A percentile compares a stretch with the other conserved stretches of the same genome.
These are phyloP conservation scores for Bradypus variegatus DNA, from an alignment of 2,797 vertebrate genomes.

Conservation along the genomic window DNA sequence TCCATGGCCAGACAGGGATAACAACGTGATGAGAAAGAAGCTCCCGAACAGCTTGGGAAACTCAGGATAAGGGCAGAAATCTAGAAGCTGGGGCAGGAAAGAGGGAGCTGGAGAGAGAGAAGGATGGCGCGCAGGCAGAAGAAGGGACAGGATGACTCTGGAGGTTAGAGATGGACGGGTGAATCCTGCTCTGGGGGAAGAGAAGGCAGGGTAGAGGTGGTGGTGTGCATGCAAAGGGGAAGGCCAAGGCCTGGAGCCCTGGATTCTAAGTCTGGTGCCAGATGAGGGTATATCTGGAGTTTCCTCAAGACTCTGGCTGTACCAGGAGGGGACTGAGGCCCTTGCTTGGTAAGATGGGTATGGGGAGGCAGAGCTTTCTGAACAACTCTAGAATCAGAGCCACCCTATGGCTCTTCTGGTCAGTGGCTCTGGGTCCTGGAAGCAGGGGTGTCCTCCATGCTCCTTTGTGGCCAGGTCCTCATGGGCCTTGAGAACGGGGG, in stretches of 20 bases:
- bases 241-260: background rate
- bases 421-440: background rate
- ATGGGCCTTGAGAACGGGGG: background rate
- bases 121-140: background rate
- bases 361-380: background rate
- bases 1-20: background rate
- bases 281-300: background rate
- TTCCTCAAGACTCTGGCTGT: background rate
- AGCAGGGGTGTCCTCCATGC: background rate
- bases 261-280: background rate
- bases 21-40: background rate
- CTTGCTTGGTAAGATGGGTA: no score
- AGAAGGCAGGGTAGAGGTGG: background rate
- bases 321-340: background rate
- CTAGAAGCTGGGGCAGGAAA: background rate
- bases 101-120: background rate
- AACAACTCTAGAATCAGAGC: background rate
- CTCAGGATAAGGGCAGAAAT: background rate
- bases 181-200: background rate
- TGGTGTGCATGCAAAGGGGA: background rate
- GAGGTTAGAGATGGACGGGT: background rate
- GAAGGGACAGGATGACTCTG: background rate
- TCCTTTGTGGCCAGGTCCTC: background rate
- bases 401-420: background rate
- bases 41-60: conserved; percentile 1